phyloP scores from a whole-genome alignment of 2,113 vertebrate species.

The Macrotis lagotis region DNA sequence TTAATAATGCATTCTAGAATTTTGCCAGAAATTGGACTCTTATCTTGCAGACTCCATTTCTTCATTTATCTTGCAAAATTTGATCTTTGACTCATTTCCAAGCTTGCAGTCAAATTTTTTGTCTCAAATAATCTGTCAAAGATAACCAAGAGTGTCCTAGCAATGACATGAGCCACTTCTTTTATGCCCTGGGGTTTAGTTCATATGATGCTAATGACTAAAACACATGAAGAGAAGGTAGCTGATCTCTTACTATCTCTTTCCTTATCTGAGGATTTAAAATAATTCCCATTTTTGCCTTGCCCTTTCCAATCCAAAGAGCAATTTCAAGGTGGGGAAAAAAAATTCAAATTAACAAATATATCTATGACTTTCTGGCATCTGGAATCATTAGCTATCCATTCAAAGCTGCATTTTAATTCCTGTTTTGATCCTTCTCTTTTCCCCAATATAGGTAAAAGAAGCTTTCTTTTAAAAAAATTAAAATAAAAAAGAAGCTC shows the following conservation, averaged over 20 bases:
- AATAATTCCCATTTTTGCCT: background rate
- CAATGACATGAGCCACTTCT: background rate
- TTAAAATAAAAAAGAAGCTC: background rate
- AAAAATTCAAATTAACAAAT: background rate
- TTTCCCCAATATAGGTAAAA: background rate
- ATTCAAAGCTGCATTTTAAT: background rate
- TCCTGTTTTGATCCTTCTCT: background rate
- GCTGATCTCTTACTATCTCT: background rate
- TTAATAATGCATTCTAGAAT: background rate
- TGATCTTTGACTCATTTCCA: background rate
- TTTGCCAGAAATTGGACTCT: background rate
- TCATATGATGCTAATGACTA: background rate
- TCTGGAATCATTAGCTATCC: background rate
- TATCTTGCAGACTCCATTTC: background rate
- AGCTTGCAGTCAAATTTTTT: background rate
- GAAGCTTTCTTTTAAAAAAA: background rate
- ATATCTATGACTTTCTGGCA: background rate
- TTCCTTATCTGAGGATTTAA: background rate
- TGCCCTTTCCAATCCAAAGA: background rate
- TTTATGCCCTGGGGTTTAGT: background rate
- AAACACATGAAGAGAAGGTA: background rate
- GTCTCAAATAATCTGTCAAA: background rate
- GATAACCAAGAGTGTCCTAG: background rate
- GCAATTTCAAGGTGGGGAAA: background rate
- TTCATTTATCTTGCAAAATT: background rate